Evolutionary conservation across 30 jellyfish, hydroid and myxozoan species (phyloP).

Genomic region (Mastigias papua): DNA sequence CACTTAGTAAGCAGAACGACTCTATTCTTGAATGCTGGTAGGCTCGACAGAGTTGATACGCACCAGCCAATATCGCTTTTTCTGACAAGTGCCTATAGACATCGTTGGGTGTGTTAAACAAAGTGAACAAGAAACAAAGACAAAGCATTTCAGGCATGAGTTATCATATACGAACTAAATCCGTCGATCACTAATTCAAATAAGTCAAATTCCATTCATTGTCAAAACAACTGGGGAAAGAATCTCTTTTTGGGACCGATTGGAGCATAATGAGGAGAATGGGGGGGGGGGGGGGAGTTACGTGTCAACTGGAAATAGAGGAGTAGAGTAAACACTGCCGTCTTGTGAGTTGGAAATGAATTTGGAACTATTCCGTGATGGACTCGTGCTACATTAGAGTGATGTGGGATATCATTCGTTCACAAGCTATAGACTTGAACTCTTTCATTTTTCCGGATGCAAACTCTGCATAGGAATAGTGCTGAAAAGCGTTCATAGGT

Average conservation of each 20-base stretch:
- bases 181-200: conserved; percentile 35
- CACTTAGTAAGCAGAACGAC: neutral
- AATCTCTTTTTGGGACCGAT: neutral
- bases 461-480: too few relatives aligned
- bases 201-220: conserved; percentile 42
- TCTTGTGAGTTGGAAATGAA: too few relatives aligned
- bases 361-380: too few relatives aligned
- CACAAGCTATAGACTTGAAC: too few relatives aligned
- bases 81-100: neutral
- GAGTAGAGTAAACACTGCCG: too few relatives aligned
- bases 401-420: too few relatives aligned
- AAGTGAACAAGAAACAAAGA: conserved; percentile 17
- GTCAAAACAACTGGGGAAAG: neutral
- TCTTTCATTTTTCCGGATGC: too few relatives aligned
- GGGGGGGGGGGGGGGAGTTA: neutral
- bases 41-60: neutral
- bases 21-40: neutral
- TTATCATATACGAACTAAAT: conserved; percentile 55
- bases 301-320: too few relatives aligned
- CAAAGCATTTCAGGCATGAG: conserved; percentile 77
- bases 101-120: conserved; percentile 72
- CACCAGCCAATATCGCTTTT: neutral
- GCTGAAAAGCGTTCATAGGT: too few relatives aligned
- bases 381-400: too few relatives aligned
- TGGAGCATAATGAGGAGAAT: neutral